Conservation (phyloP, 2,113 vertebrate species). For the Anoplopoma fimbria region DNA sequence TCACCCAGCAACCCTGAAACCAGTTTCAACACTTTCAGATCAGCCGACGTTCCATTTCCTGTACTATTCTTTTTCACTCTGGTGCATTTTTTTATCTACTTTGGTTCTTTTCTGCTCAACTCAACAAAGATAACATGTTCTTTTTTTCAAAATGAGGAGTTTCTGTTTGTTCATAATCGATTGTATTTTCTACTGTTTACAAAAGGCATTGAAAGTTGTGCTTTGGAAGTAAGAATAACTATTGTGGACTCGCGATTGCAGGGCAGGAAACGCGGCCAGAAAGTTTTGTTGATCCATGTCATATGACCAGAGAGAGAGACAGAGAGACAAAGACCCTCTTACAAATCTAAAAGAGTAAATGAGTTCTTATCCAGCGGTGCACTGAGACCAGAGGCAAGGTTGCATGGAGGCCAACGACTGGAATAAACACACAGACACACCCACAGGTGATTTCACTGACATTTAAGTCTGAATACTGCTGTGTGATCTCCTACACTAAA, state of each 20-base stretch:
- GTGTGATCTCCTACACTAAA: not conserved
- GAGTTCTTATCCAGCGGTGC: constrained; percentile 56
- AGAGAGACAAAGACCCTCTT: constrained; percentile 72
- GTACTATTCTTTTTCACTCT: constrained; percentile 8
- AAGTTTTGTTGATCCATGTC: constrained; percentile 68
- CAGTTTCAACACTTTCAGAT: constrained; percentile 54
- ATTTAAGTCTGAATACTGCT: not conserved
- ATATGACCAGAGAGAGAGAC: constrained; percentile 71
- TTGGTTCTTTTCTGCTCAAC: not conserved
- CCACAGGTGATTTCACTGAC: not conserved
- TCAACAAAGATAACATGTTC: not conserved
- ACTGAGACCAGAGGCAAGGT: constrained; percentile 12
- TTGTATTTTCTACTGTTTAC: constrained; percentile 8
- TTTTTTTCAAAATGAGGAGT: not conserved
- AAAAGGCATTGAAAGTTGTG: constrained; percentile 25
- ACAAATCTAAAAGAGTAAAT: constrained; percentile 49
- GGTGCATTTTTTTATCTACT: not conserved
- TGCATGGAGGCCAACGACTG: constrained; percentile 12
- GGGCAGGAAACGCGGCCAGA: constrained; percentile 62
- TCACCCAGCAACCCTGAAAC: constrained; percentile 34
- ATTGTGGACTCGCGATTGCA: constrained; percentile 46
- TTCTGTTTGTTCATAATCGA: not conserved
- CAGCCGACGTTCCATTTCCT: constrained; percentile 45
- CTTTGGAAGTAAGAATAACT: constrained; percentile 28
- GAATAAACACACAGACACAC: constrained; percentile 23